These are phyloP conservation scores for Coremacera marginata DNA, from an alignment of 2,888 invertebrate species.

Conservation along the genomic window DNA sequence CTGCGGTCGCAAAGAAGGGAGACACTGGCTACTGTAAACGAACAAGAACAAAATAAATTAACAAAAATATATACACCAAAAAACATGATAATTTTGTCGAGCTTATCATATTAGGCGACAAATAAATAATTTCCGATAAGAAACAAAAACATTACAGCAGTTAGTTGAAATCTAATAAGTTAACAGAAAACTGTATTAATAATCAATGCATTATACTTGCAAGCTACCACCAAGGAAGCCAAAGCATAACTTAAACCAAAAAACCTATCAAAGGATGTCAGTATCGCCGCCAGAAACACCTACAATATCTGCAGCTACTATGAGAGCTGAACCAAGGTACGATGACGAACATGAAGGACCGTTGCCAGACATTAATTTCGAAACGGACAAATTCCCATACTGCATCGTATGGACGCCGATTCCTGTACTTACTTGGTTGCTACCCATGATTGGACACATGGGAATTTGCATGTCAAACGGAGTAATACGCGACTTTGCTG, in stretches of 20 bases:
- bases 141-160: not conserved
- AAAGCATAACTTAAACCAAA: not conserved
- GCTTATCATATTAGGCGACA: constrained; percentile 8
- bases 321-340: not conserved
- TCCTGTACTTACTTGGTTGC: constrained; percentile 91
- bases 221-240: not conserved
- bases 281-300: not conserved
- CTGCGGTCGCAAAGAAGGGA: no score
- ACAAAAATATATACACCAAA: not conserved
- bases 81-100: no score
- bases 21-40: no score
- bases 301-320: not conserved
- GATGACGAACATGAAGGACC: constrained; percentile 1
- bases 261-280: constrained; percentile 11
- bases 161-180: not conserved
- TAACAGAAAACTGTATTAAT: not conserved
- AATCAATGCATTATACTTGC: not conserved
- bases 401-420: constrained; percentile 98
- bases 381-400: constrained; percentile 81
- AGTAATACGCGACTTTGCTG: constrained; percentile 97
- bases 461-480: constrained; percentile 82
- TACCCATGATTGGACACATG: constrained; percentile 99
- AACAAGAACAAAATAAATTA: not conserved
- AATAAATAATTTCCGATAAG: not conserved
- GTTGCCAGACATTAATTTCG: constrained; percentile 70